phyloP scores from a whole-genome alignment of 2,797 vertebrate genomes.

The Pseudocheirus occidentalis region DNA sequence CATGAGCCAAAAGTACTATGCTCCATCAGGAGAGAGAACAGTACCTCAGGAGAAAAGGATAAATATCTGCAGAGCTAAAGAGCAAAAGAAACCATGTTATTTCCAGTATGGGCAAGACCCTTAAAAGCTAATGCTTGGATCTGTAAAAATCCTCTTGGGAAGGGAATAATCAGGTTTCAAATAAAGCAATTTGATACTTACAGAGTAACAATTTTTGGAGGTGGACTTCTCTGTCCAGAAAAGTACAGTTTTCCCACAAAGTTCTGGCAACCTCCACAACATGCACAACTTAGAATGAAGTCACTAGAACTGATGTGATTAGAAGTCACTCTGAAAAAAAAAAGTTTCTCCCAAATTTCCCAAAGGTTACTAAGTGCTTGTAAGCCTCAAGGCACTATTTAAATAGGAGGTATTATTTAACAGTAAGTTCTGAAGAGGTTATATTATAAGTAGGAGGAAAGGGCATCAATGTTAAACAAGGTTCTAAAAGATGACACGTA shows the following conservation, averaged over 20 bases:
- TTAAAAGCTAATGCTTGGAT: neutral
- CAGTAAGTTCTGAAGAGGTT: neutral
- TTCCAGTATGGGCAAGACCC: neutral
- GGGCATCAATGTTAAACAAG: neutral
- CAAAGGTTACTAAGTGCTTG: neutral
- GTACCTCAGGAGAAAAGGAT: neutral
- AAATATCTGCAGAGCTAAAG: neutral
- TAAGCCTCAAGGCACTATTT: neutral
- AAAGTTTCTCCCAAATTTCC: neutral
- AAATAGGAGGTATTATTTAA: neutral
- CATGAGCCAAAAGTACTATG: neutral
- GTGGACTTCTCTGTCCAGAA: neutral
- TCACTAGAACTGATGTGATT: neutral
- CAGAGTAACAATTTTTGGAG: neutral
- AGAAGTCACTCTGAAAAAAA: neutral
- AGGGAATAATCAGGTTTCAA: fast-evolving
- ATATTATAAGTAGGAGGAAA: neutral
- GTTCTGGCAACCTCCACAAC: neutral
- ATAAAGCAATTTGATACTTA: too few relatives aligned
- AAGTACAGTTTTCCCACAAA: neutral
- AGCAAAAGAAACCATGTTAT: neutral
- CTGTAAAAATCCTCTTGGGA: fast-evolving
- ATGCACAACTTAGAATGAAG: fast-evolving
- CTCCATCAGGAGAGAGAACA: neutral
- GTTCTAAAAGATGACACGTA: neutral